A percentile compares a stretch with the other conserved stretches of the same genome.
Evolutionary conservation across 2,888 invertebrate genomes (phyloP).

Genomic region (Lasioglossum malachurum): DNA sequence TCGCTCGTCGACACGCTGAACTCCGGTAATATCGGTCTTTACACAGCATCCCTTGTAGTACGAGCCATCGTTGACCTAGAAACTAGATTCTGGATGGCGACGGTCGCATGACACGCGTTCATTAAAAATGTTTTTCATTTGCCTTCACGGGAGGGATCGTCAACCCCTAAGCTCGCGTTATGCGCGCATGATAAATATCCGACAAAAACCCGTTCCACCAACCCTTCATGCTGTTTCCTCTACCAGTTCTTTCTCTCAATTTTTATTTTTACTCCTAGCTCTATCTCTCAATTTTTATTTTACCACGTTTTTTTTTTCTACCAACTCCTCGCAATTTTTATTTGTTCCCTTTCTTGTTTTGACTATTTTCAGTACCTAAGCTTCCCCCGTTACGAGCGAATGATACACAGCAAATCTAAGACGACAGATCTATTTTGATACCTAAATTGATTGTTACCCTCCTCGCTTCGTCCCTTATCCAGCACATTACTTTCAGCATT

Average conservation of each 20-base stretch:
- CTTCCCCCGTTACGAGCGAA: too few relatives aligned
- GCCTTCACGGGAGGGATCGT: neutral
- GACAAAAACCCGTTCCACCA: neutral
- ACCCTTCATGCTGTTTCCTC: neutral
- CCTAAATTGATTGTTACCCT: neutral
- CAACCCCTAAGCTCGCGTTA: neutral
- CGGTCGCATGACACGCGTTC: neutral
- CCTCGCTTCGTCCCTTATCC: neutral
- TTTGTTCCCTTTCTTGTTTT: neutral
- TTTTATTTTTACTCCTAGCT: too few relatives aligned
- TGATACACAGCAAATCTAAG: neutral
- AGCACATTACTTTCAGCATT: neutral
- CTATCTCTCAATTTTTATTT: too few relatives aligned
- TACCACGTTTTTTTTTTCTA: too few relatives aligned
- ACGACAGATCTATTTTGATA: neutral
- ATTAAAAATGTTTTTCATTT: conserved; percentile 5
- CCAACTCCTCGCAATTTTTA: too few relatives aligned
- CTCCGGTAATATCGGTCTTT: conserved; percentile 2
- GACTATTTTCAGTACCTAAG: neutral
- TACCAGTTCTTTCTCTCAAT: neutral
- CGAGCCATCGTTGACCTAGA: conserved; percentile 12
- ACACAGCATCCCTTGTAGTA: neutral
- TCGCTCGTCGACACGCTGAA: neutral
- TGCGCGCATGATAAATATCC: neutral
- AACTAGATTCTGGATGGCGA: neutral